Percentiles rank a stretch among this genome's conserved stretches.
phyloP scores from a whole-genome alignment of 2,888 invertebrate genomes.

The Epirrhoe tristata region DNA sequence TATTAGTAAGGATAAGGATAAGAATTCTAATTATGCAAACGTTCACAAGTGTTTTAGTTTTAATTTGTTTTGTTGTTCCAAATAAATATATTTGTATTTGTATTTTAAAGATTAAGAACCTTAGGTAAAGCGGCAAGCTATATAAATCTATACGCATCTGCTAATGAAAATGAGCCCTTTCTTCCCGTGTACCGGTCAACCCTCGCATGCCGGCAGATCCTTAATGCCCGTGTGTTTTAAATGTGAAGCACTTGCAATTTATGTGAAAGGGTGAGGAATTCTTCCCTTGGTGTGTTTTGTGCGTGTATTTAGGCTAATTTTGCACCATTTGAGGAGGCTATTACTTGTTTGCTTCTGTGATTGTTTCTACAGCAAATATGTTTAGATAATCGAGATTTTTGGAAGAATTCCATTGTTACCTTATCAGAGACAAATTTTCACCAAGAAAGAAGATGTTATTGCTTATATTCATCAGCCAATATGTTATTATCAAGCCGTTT shows the following conservation, averaged over 20 bases:
- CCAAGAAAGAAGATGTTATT: no score
- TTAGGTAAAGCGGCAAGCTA: constrained; percentile 51
- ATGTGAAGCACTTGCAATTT: constrained; percentile 81
- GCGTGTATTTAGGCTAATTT: constrained; percentile 66
- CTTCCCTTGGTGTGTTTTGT: constrained; percentile 68
- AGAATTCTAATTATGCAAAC: no score
- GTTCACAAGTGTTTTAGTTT: no score
- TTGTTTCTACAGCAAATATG: constrained; percentile 15
- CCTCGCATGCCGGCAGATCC: constrained; percentile 67
- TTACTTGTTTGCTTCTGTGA: constrained; percentile 34
- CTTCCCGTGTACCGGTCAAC: constrained; percentile 73
- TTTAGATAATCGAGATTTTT: neutral
- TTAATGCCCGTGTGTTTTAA: constrained; percentile 74
- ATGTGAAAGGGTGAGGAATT: constrained; percentile 78
- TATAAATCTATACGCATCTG: constrained; percentile 75
- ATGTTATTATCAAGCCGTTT: no score
- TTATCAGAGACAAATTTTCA: neutral
- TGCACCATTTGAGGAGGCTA: constrained; percentile 44
- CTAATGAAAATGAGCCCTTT: constrained; percentile 85
- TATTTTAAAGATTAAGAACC: constrained; percentile 68
- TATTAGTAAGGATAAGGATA: no score
- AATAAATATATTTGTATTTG: no score
- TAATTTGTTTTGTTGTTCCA: no score
- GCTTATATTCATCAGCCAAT: no score
- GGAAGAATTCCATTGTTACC: neutral